Conservation (phyloP, 1,140 invertebrate genomes). For the Holcopasites calliopsidis region DNA sequence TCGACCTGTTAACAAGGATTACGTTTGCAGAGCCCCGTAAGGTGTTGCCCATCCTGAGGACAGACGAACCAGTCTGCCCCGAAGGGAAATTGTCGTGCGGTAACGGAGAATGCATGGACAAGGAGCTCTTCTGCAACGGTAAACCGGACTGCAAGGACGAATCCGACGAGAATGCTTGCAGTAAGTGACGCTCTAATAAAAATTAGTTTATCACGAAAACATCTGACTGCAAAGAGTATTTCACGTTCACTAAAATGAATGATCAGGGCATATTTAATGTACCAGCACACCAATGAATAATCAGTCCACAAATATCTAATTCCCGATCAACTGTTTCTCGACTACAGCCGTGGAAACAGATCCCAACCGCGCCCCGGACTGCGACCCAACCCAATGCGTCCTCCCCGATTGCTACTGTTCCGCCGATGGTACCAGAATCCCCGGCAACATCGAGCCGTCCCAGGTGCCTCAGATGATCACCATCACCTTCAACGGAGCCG, state of each 20-base stretch:
- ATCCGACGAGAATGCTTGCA: conserved; percentile 96
- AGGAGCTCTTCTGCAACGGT: conserved; percentile 95
- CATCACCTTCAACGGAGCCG: conserved; percentile 95
- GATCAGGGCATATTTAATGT: too few relatives aligned
- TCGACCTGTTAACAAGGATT: conserved; percentile 43
- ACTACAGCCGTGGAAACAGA: conserved; percentile 90
- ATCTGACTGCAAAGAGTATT: too few relatives aligned
- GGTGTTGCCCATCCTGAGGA: conserved; percentile 92
- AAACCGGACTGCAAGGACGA: conserved; percentile 95
- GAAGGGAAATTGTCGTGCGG: conserved; percentile 94
- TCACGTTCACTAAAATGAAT: too few relatives aligned
- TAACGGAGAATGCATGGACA: conserved; percentile 93
- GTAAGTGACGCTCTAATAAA: conserved; percentile 82
- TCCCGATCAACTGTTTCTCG: too few relatives aligned
- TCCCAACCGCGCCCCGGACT: conserved; percentile 93
- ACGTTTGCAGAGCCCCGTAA: conserved; percentile 90
- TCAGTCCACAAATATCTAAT: too few relatives aligned
- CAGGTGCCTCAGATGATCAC: conserved; percentile 97
- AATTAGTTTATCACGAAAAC: too few relatives aligned
- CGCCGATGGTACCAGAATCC: conserved; percentile 93
- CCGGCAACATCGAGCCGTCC: conserved; percentile 88
- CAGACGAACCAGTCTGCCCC: conserved; percentile 93
- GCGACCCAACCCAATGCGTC: conserved; percentile 92
- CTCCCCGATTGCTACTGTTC: conserved; percentile 97
- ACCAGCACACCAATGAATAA: too few relatives aligned